Base-by-base conservation (phyloP, 2,113 vertebrate species). In the Gorsachius goisagi region DNA sequence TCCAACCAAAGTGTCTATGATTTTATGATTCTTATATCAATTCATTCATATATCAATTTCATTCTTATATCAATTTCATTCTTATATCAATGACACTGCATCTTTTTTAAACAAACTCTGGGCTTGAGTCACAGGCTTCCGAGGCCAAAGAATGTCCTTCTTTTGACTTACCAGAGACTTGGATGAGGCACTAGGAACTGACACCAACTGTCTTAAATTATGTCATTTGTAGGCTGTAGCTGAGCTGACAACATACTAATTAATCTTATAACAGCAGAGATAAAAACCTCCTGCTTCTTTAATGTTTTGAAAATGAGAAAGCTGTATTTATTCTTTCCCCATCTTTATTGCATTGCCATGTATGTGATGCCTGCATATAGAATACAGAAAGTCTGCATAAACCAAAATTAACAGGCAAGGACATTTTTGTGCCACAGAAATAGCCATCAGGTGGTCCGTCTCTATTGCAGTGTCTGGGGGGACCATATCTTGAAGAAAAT, bases 161-260 rank as follows among this genome's bases (percentile, higher is more conserved):
- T 89, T 92, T 58, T 84, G 84, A 93, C 83, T 87, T 64, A 49
- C 72, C 11, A 55, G 78, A 73, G 35, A 26, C 58, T 62, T 89
- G 81, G 56, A 82, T 53, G 60, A 86, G 32, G 33, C 83, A 72
- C 27, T 68, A 56, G 47, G 27, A 93, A 67, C 56, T 88, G 90
- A 90, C 72, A 88, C 27, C 44, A 87, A 62, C 53, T 53, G n/a
- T 49, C 64, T 26, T 77, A 88, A 94, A 95, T 93, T 71, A 64
- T 78, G 64, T 53, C 68, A 78, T 93, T 89, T 97, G 73, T 58
- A 82, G 80, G 49, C 69, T 90, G 77, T 49, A 82, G 73, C 15
- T 41, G 69, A 95, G 60, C 67, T 91, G 80, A 87, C 76, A 95
- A 89, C 80, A 85, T 47, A 75, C 45, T 92, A 93, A 94, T 92